A percentile compares a stretch with the other conserved stretches of the same genome.
These are phyloP conservation scores for Drosophila sulfurigaster DNA, from an alignment of 1,140 invertebrate species.

Conservation along the genomic window DNA sequence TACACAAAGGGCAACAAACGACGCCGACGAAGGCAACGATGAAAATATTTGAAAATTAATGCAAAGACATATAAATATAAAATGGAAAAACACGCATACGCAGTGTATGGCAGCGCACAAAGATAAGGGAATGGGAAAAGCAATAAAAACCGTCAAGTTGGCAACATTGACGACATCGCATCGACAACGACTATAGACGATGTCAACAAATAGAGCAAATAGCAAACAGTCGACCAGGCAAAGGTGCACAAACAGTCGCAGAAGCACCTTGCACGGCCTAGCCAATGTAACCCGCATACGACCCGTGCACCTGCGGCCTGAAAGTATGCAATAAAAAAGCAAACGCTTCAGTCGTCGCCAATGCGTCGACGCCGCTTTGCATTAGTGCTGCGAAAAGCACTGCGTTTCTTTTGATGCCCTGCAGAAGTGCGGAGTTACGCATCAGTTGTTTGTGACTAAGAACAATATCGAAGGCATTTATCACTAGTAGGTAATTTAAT, in stretches of 20 bases:
- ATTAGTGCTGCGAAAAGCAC: slow-evolving; percentile 45
- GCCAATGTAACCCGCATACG: not conserved
- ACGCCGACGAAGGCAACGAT: not conserved
- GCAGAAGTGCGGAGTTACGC: not conserved
- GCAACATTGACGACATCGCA: slow-evolving; percentile 53
- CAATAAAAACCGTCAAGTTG: slow-evolving; percentile 66
- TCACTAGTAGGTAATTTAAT: no score
- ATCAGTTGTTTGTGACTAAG: no score
- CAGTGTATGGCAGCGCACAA: slow-evolving; percentile 28
- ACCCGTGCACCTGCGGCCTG: slow-evolving; percentile 55
- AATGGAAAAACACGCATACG: slow-evolving; percentile 54
- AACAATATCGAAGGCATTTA: no score
- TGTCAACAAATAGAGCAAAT: slow-evolving; percentile 64
- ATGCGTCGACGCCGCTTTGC: slow-evolving; percentile 51
- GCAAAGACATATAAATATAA: slow-evolving; percentile 43
- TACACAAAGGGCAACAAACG: slow-evolving; percentile 40
- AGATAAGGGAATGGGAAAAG: slow-evolving; percentile 45
- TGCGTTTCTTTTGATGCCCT: slow-evolving; percentile 37
- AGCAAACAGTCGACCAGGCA: slow-evolving; percentile 26
- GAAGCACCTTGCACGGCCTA: not conserved
- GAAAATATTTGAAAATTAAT: slow-evolving; percentile 65
- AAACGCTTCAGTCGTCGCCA: slow-evolving; percentile 33
- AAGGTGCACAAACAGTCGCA: not conserved
- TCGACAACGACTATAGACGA: slow-evolving; percentile 29
- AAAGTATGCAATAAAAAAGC: slow-evolving; percentile 66